A percentile compares a stretch with the other conserved stretches of the same genome.
These are phyloP conservation scores for Pachycephala philippinensis DNA, from an alignment of 2,113 vertebrate genomes.

Conservation along the genomic window DNA sequence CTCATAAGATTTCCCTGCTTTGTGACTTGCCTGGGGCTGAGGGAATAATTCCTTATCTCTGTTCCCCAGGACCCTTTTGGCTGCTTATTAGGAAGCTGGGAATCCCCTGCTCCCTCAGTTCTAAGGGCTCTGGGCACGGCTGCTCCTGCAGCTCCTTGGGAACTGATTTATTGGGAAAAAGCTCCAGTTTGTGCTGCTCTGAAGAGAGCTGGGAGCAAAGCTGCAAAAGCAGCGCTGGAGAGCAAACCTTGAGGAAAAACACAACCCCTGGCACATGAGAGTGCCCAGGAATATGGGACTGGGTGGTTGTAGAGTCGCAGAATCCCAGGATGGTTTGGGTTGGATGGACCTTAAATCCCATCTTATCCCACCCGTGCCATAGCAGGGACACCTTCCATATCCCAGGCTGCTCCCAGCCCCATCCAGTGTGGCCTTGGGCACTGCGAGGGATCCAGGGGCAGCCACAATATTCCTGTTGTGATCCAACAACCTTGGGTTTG, in stretches of 20 bases:
- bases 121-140: not conserved
- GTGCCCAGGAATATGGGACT: not conserved
- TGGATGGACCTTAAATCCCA: not conserved
- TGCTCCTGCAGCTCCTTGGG: not conserved
- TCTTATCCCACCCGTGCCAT: rapidly evolving
- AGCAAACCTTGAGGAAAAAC: not conserved
- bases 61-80: not conserved
- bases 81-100: not conserved
- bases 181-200: not conserved
- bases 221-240: not conserved
- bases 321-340: not conserved
- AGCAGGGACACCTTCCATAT: not conserved
- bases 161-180: not conserved
- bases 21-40: not conserved
- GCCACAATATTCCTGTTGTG: not conserved
- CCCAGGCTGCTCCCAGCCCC: not conserved
- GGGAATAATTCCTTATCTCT: not conserved
- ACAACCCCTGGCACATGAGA: rapidly evolving
- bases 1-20: not conserved
- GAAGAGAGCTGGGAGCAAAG: not conserved
- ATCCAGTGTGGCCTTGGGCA: not conserved
- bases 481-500: rapidly evolving
- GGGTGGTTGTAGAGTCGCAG: not conserved
- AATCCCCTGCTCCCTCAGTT: not conserved
- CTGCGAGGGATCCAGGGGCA: not conserved